Evolutionary conservation across 2,797 vertebrate species (phyloP).

Genomic region (Chelonia mydas): DNA sequence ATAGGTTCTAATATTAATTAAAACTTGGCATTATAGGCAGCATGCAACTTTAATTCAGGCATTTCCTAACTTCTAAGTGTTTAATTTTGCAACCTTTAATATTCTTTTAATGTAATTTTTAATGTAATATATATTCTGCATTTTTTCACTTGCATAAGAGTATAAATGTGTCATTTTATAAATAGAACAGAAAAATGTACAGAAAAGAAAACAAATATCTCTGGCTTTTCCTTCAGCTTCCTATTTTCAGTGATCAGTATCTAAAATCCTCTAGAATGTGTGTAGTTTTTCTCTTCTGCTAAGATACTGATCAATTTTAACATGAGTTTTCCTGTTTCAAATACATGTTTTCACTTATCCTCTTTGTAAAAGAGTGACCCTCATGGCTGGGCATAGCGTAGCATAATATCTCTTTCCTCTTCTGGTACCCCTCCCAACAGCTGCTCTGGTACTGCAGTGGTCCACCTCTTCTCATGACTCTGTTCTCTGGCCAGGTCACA

Average conservation of each 20-base stretch:
- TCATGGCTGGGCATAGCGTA: not conserved
- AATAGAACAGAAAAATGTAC: accelerated
- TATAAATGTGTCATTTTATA: not conserved
- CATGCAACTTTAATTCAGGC: not conserved
- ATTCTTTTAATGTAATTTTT: not conserved
- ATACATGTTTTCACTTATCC: not conserved
- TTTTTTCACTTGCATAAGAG: not conserved
- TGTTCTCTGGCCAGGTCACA: not conserved
- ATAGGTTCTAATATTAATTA: not conserved
- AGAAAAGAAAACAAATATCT: not conserved
- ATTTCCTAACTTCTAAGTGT: not conserved
- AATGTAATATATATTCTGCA: not conserved
- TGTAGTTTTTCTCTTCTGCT: not conserved
- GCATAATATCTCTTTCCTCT: not conserved
- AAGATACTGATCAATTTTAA: not conserved
- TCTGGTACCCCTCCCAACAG: accelerated
- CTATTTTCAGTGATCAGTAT: not conserved
- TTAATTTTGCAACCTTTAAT: not conserved
- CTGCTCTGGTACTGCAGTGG: not conserved
- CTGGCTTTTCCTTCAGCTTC: not conserved
- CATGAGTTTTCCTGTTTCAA: not conserved
- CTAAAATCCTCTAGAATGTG: not conserved
- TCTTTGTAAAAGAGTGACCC: not conserved
- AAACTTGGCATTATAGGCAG: not conserved
- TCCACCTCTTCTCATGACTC: not conserved